phyloP scores from a whole-genome alignment of 2,113 vertebrate genomes.

The Ameiurus melas region DNA sequence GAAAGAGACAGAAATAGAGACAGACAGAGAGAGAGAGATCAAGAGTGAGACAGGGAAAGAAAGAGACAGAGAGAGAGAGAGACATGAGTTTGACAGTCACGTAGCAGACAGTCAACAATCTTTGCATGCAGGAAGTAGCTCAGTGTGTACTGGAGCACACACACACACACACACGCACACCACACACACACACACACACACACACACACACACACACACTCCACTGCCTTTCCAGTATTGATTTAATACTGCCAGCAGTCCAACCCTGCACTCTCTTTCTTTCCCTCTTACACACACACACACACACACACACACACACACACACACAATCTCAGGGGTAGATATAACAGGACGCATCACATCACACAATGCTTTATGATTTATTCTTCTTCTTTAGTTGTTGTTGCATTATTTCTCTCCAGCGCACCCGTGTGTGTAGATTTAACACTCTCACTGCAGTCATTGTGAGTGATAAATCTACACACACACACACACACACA shows the following conservation, averaged over 20 bases:
- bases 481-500: conserved; percentile 11
- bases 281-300: background rate
- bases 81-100: conserved; percentile 55
- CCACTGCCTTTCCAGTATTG: conserved; percentile 67
- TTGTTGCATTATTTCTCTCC: background rate
- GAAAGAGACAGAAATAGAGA: background rate
- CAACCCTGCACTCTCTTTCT: conserved; percentile 48
- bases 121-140: conserved; percentile 65
- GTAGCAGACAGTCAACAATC: conserved; percentile 63
- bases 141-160: conserved; percentile 57
- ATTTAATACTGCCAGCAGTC: conserved; percentile 66
- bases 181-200: too few relatives aligned
- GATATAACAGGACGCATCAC: background rate
- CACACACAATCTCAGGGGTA: conserved; percentile 13
- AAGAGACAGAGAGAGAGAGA: conserved; percentile 8
- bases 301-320: conserved; percentile 23
- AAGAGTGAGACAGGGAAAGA: background rate
- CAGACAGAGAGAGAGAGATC: background rate
- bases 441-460: conserved; percentile 9
- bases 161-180: background rate
- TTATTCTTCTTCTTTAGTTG: conserved; percentile 5
- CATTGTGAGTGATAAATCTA: background rate
- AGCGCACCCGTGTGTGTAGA: conserved; percentile 6
- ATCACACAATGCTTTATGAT: background rate
- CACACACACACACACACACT: conserved; percentile 66